These are phyloP conservation scores for Cryptomyrus ogoouensis DNA, from an alignment of 2,113 vertebrate species.

Conservation along the genomic window DNA sequence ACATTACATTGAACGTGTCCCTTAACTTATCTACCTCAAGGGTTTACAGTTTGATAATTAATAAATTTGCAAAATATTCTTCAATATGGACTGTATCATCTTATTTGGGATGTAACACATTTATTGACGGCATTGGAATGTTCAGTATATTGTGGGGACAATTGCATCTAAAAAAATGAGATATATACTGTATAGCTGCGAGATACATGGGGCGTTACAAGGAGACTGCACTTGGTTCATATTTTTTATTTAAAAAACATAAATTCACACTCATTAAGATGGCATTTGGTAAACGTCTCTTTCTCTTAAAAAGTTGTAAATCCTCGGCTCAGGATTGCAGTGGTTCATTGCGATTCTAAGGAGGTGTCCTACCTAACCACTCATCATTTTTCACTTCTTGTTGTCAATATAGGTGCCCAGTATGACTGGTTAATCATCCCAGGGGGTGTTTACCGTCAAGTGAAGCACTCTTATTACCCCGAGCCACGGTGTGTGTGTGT, in stretches of 20 bases:
- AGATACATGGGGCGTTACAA: neutral
- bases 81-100: neutral
- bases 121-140: neutral
- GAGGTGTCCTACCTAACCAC: neutral
- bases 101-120: neutral
- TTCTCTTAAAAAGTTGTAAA: neutral
- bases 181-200: neutral
- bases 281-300: neutral
- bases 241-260: neutral
- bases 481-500: slow-evolving; percentile 7
- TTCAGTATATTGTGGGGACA: neutral
- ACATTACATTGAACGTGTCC: neutral
- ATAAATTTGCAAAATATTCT: neutral
- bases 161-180: neutral
- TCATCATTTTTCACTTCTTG: neutral
- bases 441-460: neutral
- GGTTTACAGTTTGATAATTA: neutral
- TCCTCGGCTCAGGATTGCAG: neutral
- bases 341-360: neutral
- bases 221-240: neutral
- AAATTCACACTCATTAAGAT: neutral
- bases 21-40: neutral
- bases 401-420: neutral
- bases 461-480: slow-evolving; percentile 18
- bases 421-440: neutral